Percentiles rank a stretch among this genome's conserved stretches.
These are phyloP conservation scores for Chionodraco myersi DNA, from an alignment of 2,113 vertebrate genomes.

Conservation along the genomic window DNA sequence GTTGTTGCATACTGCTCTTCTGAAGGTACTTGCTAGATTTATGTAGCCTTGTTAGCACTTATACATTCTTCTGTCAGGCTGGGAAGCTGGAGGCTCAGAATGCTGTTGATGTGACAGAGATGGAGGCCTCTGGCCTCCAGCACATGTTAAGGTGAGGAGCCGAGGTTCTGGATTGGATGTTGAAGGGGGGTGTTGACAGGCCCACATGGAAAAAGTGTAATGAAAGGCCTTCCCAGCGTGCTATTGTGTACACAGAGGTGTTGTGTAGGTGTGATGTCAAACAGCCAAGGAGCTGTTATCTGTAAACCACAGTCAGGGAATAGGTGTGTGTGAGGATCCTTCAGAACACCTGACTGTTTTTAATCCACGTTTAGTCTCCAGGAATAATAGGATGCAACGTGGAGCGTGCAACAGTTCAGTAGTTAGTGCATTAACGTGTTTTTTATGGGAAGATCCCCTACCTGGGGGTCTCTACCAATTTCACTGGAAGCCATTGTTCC, in stretches of 20 bases:
- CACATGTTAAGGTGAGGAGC: slow-evolving; percentile 9
- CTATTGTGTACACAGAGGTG: slow-evolving; percentile 18
- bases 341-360: not conserved
- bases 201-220: slow-evolving; percentile 46
- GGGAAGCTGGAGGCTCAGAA: not conserved
- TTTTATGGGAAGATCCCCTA: slow-evolving; percentile 39
- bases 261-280: not conserved
- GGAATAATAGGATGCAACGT: slow-evolving; percentile 10
- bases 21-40: not conserved
- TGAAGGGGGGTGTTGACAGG: slow-evolving; percentile 40
- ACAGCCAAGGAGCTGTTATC: not conserved
- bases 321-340: slow-evolving; percentile 3
- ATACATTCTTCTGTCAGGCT: not conserved
- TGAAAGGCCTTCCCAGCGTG: slow-evolving; percentile 1
- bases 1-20: not conserved
- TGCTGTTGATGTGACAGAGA: not conserved
- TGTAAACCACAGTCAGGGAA: not conserved
- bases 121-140: slow-evolving; percentile 36
- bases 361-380: not conserved
- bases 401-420: not conserved
- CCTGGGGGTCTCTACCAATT: not conserved
- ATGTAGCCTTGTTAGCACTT: not conserved
- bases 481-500: slow-evolving; percentile 33
- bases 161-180: slow-evolving; percentile 51
- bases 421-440: slow-evolving; percentile 1